Evolutionary conservation across 2,113 vertebrate genomes (phyloP).

Genomic region (Isurus oxyrinchus): DNA sequence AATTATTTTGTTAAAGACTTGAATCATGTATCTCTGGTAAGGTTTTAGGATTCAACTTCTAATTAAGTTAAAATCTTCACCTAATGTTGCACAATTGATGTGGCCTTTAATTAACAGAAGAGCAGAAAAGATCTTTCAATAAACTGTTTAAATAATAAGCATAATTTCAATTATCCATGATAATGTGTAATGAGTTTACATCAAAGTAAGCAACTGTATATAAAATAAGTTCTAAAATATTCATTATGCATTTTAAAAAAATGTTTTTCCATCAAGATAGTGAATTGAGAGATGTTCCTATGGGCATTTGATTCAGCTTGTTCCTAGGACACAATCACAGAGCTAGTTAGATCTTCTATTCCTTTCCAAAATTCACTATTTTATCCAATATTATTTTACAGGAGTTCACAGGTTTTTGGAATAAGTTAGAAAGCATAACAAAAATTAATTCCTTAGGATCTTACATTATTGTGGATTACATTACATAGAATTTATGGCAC

Average conservation of each 20-base stretch:
- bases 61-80: constrained; percentile 12
- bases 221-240: background rate
- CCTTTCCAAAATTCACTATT: background rate
- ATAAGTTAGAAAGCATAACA: background rate
- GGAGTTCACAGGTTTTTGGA: background rate
- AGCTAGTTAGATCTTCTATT: background rate
- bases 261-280: background rate
- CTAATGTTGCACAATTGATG: background rate
- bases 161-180: background rate
- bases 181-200: background rate
- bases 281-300: background rate
- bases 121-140: background rate
- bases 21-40: background rate
- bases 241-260: background rate
- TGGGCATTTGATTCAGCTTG: too few relatives aligned
- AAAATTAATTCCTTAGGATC: background rate
- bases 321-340: background rate
- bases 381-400: background rate
- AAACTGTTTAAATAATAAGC: background rate
- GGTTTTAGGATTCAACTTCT: background rate
- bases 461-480: background rate
- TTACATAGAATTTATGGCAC: background rate
- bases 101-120: background rate
- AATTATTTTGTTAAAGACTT: background rate
- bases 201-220: background rate